These are phyloP conservation scores for Drosophila paramelanica DNA, from an alignment of 2,888 invertebrate species.

Conservation along the genomic window DNA sequence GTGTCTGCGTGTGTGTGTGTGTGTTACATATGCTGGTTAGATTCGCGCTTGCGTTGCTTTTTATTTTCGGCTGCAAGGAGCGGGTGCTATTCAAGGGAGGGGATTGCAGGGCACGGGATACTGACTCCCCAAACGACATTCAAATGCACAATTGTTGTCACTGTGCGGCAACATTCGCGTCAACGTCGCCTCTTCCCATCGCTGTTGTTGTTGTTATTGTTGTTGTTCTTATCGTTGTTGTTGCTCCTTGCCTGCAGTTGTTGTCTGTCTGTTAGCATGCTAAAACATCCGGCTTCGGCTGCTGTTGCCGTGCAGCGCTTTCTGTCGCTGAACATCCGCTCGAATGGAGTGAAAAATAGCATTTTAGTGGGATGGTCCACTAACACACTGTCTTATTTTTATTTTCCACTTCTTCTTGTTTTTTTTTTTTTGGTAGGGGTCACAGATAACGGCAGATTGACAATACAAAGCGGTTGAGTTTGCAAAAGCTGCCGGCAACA, in stretches of 20 bases:
- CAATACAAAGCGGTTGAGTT: constrained; percentile 39
- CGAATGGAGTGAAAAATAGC: constrained; percentile 77
- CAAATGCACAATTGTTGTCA: constrained; percentile 79
- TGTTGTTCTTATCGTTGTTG: constrained; percentile 12
- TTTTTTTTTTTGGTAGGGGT: background rate
- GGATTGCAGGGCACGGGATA: constrained; percentile 5
- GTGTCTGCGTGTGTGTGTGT: constrained; percentile 8
- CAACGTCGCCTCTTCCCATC: constrained; percentile 31
- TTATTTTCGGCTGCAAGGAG: constrained; percentile 36
- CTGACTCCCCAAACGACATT: constrained; percentile 63
- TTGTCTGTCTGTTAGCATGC: constrained; percentile 62
- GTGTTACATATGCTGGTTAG: constrained; percentile 42
- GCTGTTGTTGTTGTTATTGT: constrained; percentile 17
- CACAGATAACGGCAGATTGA: constrained; percentile 50
- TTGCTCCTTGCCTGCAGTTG: constrained; percentile 26
- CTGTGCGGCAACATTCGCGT: constrained; percentile 50
- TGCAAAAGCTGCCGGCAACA: constrained; percentile 19
- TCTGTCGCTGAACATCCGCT: constrained; percentile 76
- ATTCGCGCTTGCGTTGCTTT: constrained; percentile 35
- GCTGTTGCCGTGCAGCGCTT: constrained; percentile 39
- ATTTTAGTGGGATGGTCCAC: constrained; percentile 54
- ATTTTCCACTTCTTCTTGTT: background rate
- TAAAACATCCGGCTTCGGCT: constrained; percentile 66
- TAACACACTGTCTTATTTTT: too few relatives aligned
- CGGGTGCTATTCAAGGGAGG: background rate